Conservation (phyloP, 2,797 vertebrate species). For the Tadarida brasiliensis region DNA sequence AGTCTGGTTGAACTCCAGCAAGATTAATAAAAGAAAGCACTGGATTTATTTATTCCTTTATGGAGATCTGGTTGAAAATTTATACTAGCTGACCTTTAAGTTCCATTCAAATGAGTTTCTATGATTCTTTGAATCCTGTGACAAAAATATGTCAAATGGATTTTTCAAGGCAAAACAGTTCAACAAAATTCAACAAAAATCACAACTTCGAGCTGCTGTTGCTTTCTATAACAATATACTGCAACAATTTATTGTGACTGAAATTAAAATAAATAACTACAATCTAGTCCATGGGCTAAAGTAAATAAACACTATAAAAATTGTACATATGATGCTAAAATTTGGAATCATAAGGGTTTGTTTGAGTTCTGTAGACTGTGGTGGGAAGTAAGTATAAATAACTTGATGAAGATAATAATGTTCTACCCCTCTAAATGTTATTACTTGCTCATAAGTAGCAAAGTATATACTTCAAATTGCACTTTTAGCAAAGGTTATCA, state of each 20-base stretch:
- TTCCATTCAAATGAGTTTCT: conserved; percentile 7
- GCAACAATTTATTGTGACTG: neutral
- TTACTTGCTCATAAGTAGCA: neutral
- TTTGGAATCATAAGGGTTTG: neutral
- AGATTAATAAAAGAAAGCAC: neutral
- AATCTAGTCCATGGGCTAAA: neutral
- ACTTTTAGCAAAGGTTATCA: neutral
- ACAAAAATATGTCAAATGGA: neutral
- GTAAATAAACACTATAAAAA: conserved; percentile 1
- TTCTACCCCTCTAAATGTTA: neutral
- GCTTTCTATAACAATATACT: neutral
- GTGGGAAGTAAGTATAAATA: neutral
- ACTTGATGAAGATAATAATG: neutral
- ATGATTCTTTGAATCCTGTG: neutral
- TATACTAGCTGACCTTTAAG: neutral
- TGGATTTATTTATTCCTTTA: neutral
- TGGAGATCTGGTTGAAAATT: neutral
- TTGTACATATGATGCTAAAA: neutral
- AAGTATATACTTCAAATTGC: neutral
- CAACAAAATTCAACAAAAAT: neutral
- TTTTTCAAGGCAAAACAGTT: neutral
- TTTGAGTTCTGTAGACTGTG: neutral
- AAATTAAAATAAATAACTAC: conserved; percentile 43
- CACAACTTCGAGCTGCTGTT: neutral
- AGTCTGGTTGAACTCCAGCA: neutral